Percentiles rank a stretch among this genome's conserved stretches.
Conservation (phyloP, 1,140 invertebrate species). For the Leptestheria dahalacensis region DNA sequence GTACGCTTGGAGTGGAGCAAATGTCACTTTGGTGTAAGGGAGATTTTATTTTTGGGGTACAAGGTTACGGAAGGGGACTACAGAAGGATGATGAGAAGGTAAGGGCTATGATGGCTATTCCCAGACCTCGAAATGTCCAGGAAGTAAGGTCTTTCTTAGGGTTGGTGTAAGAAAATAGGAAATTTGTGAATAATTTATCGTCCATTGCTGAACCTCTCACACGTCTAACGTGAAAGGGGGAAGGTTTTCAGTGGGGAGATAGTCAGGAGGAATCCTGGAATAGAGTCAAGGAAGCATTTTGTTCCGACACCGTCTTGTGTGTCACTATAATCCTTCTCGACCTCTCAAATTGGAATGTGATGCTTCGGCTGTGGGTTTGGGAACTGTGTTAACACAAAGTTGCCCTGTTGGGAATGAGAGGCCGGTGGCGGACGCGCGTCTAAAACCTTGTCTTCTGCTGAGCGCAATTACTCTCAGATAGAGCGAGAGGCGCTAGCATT, state of each 20-base stretch:
- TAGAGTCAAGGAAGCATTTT: conserved; percentile 6
- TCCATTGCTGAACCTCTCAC: conserved; percentile 26
- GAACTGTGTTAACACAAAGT: conserved; percentile 25
- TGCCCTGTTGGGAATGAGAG: conserved; percentile 21
- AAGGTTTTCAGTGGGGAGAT: conserved; percentile 13
- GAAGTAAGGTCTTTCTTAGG: conserved; percentile 28
- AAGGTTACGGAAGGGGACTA: no score
- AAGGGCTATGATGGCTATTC: conserved; percentile 25
- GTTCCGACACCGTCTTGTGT: conserved; percentile 19
- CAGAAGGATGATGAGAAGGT: conserved; percentile 25
- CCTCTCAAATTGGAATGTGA: conserved; percentile 33
- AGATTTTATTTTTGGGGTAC: no score
- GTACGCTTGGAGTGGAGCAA: no score
- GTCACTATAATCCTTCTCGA: conserved; percentile 29
- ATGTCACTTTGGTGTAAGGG: no score
- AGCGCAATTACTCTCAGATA: conserved; percentile 11
- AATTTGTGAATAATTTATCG: conserved; percentile 29
- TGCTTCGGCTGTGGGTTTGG: conserved; percentile 25
- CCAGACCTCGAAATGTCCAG: conserved; percentile 23
- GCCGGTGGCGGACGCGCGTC: conserved; percentile 27
- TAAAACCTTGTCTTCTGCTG: conserved; percentile 7
- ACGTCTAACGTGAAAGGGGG: conserved; percentile 18
- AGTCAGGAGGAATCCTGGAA: conserved; percentile 17
- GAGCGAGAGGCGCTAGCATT: no score
- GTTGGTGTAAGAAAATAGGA: conserved; percentile 28